A percentile compares a stretch with the other conserved stretches of the same genome.
Conservation (phyloP, 2,888 invertebrate genomes). For the Cordylochernes scorpioides region DNA sequence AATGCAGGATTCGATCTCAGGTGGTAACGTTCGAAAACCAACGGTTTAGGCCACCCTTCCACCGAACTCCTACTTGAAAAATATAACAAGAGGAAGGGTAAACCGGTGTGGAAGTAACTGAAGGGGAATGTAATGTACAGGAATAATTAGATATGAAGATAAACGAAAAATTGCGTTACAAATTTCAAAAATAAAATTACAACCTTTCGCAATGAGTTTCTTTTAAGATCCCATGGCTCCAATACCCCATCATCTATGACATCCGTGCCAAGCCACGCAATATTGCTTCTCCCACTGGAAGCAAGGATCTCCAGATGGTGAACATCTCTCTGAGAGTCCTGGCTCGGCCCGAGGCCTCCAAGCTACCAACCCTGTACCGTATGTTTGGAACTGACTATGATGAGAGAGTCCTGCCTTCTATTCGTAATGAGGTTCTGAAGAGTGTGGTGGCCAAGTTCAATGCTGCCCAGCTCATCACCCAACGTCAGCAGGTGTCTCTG, state of each 20-base stretch:
- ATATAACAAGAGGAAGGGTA: no score
- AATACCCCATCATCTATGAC: constrained; percentile 96
- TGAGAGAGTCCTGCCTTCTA: constrained; percentile 87
- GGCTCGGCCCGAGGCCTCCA: constrained; percentile 61
- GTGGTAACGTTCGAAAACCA: no score
- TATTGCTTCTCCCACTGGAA: constrained; percentile 86
- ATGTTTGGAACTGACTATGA: constrained; percentile 81
- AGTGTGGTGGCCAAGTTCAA: constrained; percentile 99
- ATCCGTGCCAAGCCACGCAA: constrained; percentile 92
- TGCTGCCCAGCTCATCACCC: constrained; percentile 94
- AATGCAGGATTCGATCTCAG: no score
- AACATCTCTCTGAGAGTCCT: constrained; percentile 90
- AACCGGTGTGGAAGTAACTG: no score
- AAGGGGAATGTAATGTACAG: no score
- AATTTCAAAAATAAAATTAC: no score
- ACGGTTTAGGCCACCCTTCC: no score
- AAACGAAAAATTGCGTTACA: no score
- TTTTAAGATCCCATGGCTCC: constrained; percentile 75
- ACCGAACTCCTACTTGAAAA: no score
- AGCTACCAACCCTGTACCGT: constrained; percentile 63
- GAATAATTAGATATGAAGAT: no score
- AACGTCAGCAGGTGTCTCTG: constrained; percentile 80
- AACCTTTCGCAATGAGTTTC: no score
- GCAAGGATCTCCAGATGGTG: constrained; percentile 97
- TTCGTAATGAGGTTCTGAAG: constrained; percentile 94